These are phyloP conservation scores for Piscicola geometra DNA, from an alignment of 2,888 invertebrate species.

Conservation along the genomic window DNA sequence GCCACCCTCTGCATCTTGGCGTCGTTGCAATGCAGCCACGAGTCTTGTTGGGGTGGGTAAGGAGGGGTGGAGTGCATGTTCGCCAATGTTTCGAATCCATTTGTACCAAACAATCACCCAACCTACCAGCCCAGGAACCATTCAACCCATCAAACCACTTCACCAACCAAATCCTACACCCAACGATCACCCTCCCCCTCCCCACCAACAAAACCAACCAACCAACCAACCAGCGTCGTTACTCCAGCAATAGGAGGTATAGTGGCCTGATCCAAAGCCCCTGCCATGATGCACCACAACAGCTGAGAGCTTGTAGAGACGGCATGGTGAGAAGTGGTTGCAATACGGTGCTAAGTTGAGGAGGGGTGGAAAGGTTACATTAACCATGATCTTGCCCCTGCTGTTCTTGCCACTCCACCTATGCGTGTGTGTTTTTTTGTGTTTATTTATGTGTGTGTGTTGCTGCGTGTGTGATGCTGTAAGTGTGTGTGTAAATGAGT, in stretches of 20 bases:
- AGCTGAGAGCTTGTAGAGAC: conserved; percentile 49
- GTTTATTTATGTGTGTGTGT: no score
- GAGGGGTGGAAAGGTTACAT: conserved; percentile 50
- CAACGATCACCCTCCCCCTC: no score
- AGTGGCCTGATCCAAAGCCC: conserved; percentile 55
- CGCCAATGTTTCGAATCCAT: no score
- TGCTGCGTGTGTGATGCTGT: neutral
- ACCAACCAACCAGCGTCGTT: conserved; percentile 47
- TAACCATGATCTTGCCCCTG: conserved; percentile 52
- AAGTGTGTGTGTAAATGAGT: neutral
- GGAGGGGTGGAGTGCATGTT: conserved; percentile 11
- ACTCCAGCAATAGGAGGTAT: conserved; percentile 54
- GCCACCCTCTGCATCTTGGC: conserved; percentile 48
- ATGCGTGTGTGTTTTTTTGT: no score
- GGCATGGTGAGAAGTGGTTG: conserved; percentile 30
- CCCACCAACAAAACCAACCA: no score
- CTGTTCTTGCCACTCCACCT: conserved; percentile 53
- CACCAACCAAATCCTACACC: no score
- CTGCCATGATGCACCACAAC: conserved; percentile 55
- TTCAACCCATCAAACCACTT: no score
- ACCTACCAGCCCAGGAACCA: no score
- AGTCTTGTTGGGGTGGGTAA: conserved; percentile 47
- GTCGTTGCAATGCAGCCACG: conserved; percentile 56
- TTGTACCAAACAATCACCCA: no score
- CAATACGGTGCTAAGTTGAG: conserved; percentile 51